A percentile compares a stretch with the other conserved stretches of the same genome.
Conservation (phyloP, 2,113 vertebrate species). For the Xiphophorus hellerii region DNA sequence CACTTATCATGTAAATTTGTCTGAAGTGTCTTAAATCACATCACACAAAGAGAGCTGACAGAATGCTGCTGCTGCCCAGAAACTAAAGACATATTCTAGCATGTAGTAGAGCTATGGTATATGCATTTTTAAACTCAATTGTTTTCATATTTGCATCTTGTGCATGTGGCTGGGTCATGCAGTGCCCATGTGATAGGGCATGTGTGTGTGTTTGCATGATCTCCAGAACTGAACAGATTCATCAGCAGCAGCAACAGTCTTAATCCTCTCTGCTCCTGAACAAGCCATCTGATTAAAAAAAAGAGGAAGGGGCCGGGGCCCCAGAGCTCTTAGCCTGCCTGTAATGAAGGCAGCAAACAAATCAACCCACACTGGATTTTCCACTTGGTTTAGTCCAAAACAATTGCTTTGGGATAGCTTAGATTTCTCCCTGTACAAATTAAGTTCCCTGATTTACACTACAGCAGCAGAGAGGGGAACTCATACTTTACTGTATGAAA, state of each 20-base stretch:
- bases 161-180: slow-evolving; percentile 1
- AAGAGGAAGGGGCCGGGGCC: slow-evolving; percentile 42
- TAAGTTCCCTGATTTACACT: slow-evolving; percentile 57
- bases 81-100: background rate
- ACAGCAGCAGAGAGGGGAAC: slow-evolving; percentile 25
- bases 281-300: slow-evolving; percentile 76
- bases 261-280: slow-evolving; percentile 69
- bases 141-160: background rate
- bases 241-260: slow-evolving; percentile 59
- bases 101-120: slow-evolving; percentile 1
- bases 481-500: slow-evolving; percentile 1
- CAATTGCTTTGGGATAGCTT: slow-evolving; percentile 78
- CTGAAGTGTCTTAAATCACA: slow-evolving; percentile 59
- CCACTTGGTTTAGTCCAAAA: slow-evolving; percentile 73
- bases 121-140: background rate
- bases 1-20: slow-evolving; percentile 2
- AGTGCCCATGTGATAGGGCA: background rate
- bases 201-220: slow-evolving; percentile 37
- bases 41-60: slow-evolving; percentile 49
- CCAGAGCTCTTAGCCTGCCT: slow-evolving; percentile 57
- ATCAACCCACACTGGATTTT: slow-evolving; percentile 72
- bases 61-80: slow-evolving; percentile 54
- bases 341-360: slow-evolving; percentile 66
- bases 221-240: slow-evolving; percentile 59
- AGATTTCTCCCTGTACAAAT: slow-evolving; percentile 62